Conservation (phyloP, 2,888 invertebrate species). For the Oscheius sp. region DNA sequence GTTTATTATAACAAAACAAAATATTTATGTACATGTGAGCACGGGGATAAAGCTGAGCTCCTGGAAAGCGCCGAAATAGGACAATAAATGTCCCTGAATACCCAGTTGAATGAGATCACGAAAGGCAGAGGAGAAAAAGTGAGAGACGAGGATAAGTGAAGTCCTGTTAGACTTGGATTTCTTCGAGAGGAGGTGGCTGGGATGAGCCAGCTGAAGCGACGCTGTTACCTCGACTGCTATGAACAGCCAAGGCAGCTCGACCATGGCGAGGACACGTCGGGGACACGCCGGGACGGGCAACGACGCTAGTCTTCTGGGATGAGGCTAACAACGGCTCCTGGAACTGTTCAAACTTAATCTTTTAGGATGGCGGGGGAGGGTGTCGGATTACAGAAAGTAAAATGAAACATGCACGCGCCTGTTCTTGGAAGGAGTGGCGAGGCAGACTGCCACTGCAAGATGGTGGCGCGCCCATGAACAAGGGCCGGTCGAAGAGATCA, state of each 20-base stretch:
- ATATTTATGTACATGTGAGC: slow-evolving; percentile 7
- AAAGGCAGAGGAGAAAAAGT: slow-evolving; percentile 14
- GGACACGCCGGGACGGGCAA: slow-evolving; percentile 61
- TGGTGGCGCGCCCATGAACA: slow-evolving; percentile 21
- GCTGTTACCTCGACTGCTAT: slow-evolving; percentile 52
- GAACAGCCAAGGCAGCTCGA: slow-evolving; percentile 60
- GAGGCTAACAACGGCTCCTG: slow-evolving; percentile 71
- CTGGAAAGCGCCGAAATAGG: slow-evolving; percentile 19
- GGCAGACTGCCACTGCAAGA: slow-evolving; percentile 38
- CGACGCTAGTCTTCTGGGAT: slow-evolving; percentile 52
- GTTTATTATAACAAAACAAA: not conserved
- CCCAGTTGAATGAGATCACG: slow-evolving; percentile 29
- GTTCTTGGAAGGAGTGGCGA: slow-evolving; percentile 56
- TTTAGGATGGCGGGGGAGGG: not conserved
- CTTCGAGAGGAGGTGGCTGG: slow-evolving; percentile 55
- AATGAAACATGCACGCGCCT: slow-evolving; percentile 51
- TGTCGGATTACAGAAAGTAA: not conserved
- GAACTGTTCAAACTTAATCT: slow-evolving; percentile 38
- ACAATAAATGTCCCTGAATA: not conserved
- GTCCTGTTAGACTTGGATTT: slow-evolving; percentile 60
- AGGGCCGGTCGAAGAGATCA: slow-evolving; percentile 46
- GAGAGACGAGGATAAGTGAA: not conserved
- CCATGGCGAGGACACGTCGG: slow-evolving; percentile 73
- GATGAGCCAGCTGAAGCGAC: slow-evolving; percentile 46
- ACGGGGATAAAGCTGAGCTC: slow-evolving; percentile 32